These are phyloP conservation scores for Pectinophora gossypiella DNA, from an alignment of 1,140 invertebrate genomes.

Conservation along the genomic window DNA sequence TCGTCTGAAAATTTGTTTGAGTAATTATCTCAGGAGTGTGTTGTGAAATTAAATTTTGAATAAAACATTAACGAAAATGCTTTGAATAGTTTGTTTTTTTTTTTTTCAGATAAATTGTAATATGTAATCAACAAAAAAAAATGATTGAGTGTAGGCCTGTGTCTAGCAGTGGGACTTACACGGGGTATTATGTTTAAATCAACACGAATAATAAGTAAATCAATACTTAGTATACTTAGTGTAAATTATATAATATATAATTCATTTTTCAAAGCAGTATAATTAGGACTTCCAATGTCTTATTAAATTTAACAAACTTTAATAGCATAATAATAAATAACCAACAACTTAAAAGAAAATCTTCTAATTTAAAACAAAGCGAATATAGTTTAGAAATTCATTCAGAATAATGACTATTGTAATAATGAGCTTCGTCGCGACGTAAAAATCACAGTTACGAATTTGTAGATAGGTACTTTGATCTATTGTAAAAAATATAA, in stretches of 20 bases:
- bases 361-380: not conserved
- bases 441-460: not conserved
- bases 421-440: no score
- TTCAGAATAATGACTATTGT: no score
- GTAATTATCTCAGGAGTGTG: slow-evolving; percentile 21
- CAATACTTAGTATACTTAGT: not conserved
- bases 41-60: not conserved
- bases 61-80: not conserved
- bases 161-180: no score
- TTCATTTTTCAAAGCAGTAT: no score
- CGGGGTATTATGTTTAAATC: not conserved
- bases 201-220: not conserved
- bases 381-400: slow-evolving; percentile 11
- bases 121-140: not conserved
- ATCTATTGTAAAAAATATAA: not conserved
- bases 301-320: no score
- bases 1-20: slow-evolving; percentile 46
- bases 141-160: not conserved
- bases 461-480: not conserved
- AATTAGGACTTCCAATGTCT: no score
- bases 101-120: not conserved
- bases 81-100: not conserved
- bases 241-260: not conserved
- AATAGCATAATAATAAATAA: not conserved
- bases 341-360: not conserved